Percentiles rank a stretch among this genome's conserved stretches.
Conservation (phyloP, 2,113 vertebrate species). For the Halcyon senegalensis region DNA sequence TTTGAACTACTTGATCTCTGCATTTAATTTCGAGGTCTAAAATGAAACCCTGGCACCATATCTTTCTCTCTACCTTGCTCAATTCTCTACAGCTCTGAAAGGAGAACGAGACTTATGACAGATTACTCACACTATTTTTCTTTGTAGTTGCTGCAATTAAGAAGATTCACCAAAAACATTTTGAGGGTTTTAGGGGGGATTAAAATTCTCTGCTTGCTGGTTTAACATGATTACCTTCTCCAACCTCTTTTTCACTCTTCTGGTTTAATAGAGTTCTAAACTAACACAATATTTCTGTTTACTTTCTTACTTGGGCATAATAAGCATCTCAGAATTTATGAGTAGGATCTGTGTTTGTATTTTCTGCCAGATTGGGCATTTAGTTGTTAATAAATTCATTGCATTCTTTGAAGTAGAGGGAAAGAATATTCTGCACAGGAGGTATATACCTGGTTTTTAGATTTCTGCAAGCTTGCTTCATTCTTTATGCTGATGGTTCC, state of each 20-base stretch:
- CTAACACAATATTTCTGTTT: background rate
- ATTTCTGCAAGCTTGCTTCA: background rate
- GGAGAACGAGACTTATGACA: constrained; percentile 26
- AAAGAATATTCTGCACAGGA: background rate
- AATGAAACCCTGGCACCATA: background rate
- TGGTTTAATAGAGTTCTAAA: background rate
- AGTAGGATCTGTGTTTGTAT: background rate
- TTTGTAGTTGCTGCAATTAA: constrained; percentile 58
- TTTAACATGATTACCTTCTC: constrained; percentile 1
- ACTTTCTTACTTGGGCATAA: background rate
- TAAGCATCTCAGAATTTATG: background rate
- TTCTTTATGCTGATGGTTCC: background rate
- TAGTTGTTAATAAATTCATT: background rate
- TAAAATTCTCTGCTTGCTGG: background rate
- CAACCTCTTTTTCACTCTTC: background rate
- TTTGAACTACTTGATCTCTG: constrained; percentile 54
- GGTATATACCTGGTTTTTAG: background rate
- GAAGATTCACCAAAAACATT: constrained; percentile 25
- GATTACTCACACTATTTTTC: constrained; percentile 45
- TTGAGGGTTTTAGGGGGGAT: background rate
- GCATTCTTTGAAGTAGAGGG: background rate
- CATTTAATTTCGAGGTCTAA: constrained; percentile 52
- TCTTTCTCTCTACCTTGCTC: constrained; percentile 18
- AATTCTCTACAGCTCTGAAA: constrained; percentile 48
- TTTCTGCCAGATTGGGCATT: background rate